Evolutionary conservation across 2,113 vertebrate genomes (phyloP), one percentile per base, ranked within the genome.

Genomic region (Cavia porcellus): DNA sequence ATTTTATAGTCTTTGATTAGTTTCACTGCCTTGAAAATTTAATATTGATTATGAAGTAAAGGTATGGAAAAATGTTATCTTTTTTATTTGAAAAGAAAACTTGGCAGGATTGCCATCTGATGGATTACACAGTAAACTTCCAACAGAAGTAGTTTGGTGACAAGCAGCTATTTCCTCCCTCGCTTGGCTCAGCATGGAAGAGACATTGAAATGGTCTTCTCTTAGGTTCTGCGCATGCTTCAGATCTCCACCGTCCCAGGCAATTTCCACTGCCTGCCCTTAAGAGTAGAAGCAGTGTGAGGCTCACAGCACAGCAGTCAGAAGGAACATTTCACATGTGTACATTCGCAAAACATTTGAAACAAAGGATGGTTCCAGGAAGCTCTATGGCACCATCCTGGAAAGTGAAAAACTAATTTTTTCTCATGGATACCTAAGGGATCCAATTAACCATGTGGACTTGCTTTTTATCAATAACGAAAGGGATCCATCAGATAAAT

Each of bases 1-100:
- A 64, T 81, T 87, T 95, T 84, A 74, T 81, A 85, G 57, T 84
- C 57, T 96, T 80, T 96, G 75, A 95, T 92, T 93, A 66, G 85
- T 90, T 90, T 97, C 11, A 92, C 50, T 82, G 52, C 88, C 68
- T 94, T 96, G 89, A 87, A 96, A 96, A 96, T 90, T 92, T 94
- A 95, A 88, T 96, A 96, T 87, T 75, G 80, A 96, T 96, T 96
- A 81, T 90, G 38, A 97, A 59, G 87, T 94, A 93, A 93, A 96
- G 96, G 75, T 59, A 87, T 81, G 45, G 35, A 86, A 96, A 96
- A 95, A 93, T 59, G 92, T 74, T 84, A 89, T 55, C 35, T 77
- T 84, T 94, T 90, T 83, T 7, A 92, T 91, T 95, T 89, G 42
- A 94, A 90, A 74, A 96, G 38, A 74, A n/a, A 74, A 50, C 20